Base-by-base conservation (phyloP, 2,888 invertebrate genomes). In the Frankliniella fusca region DNA sequence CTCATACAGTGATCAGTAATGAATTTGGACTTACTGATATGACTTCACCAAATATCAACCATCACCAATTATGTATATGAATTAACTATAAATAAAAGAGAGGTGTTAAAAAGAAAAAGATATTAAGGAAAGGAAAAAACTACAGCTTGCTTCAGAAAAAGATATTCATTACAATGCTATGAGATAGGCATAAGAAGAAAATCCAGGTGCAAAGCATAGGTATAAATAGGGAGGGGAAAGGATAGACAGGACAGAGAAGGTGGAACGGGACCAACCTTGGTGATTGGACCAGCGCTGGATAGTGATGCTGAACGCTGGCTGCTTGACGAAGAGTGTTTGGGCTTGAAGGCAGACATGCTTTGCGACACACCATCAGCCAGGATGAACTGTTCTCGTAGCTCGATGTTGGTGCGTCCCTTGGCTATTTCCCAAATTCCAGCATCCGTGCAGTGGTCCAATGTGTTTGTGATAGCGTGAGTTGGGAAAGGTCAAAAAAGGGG, bases 401-500 rank as follows among this genome's bases (percentile, higher is more conserved):
- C 98, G 91, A 98, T 96, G 93, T 99, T 99, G 90, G 98, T 98
- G 91, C 99, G 95, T 92, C 99, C 99, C 92, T 98, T 98, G 92
- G 98, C 98, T 98, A 84, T 27, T 27, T 83, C 83, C 84, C 83
- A 83, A 84, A 83, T 83, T 83, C 82, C 83, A 84, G 83, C 84
- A 76, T 76, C 70, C 70, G 70, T 76, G 70, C 70, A 76, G 70
- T 76, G 70, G 70, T 76, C 70, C 70, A 76, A 76, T 76, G 70
- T 76, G 70, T 76, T 76, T 76, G 70, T 76, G 70, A 76, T 76
- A 76, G 70, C 70, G 70, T 76, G 70, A 76, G 8, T 76, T 76
- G 70, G 84, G 83, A 85, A 85, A 86, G 85, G 83, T 80, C 84
- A 83, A 84, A 83, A 84, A 83, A 85, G 85, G 84, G 85, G 84